Evolutionary conservation across 2,113 vertebrate genomes (phyloP), one percentile per base, ranked within the genome.

Genomic region (Axis porcinus): DNA sequence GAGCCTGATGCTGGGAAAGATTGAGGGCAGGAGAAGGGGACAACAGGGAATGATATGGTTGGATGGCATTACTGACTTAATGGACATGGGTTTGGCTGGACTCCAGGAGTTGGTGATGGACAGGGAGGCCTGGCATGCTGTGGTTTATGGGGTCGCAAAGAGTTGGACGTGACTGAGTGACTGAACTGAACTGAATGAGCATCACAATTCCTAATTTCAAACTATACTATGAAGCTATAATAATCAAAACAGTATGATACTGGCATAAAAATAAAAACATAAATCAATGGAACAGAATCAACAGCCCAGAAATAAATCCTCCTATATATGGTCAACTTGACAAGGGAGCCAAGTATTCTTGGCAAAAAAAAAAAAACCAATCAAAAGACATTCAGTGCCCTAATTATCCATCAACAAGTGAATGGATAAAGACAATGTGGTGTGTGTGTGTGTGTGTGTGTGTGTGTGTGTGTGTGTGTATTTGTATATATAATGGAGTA

Each of bases 101-200:
- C 33, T 64, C 33, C 2, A 2, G 64, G n/a, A 21, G 64, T 36
- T 67, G 64, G 64, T 67, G 17, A 67, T 70, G n/a, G n/a, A 70
- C 19, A 36, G 17, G n/a, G 4, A 36, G 9, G 64, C 64, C 19
- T 70, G n/a, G 9, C 0, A 0, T 36, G 64, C 64, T 36, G n/a
- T 10, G 2, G 33, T 70, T 70, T 17, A 36, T 0, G 1, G n/a
- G 64, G 64, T 70, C 0, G 0, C 8, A 11, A 67, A 67, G 64
- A 36, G n/a, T 21, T 5, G 8, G 64, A 70, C 64, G 5, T 70
- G n/a, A 70, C 17, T 21, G n/a, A 67, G n/a, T 0, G 0, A 67
- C n/a, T 67, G 64, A 67, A 67, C 62, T n/a, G 62, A 67, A 67
- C 64, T 67, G 23, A 84, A 57, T 27, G 23, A 28, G 13, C 15